Base-by-base conservation (phyloP, 2,113 vertebrate genomes). In the Crocuta crocuta region DNA sequence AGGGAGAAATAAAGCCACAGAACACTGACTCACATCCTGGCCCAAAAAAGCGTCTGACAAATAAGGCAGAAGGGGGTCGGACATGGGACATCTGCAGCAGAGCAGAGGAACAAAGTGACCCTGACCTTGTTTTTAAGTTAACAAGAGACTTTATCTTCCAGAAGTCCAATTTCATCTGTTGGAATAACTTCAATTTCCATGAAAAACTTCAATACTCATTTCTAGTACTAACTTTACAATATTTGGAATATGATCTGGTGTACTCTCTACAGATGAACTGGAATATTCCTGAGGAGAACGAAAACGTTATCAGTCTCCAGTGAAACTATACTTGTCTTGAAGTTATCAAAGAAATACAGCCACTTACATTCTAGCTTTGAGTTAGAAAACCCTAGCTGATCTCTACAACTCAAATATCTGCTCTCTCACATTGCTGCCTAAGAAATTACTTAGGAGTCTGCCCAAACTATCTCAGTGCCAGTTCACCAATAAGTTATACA, bases 111-210 rank as follows among this genome's bases (percentile, higher is more conserved):
- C 28, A 43, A 92, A 66, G 58, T 24, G 15, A 71, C 35, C 13
- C 26, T 89, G 63, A 71, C 33, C 17, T 31, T 86, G 63, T 76
- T 84, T 81, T 63, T 76, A 86, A 79, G 13, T 63, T 91, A 84
- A 55, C 31, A 68, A 76, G n/a, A 68, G 23, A 74, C 26, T 61
- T 74, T 4, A 92, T 39, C 81, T 89, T 68, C 65, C 39, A 48
- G 10, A 97, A 90, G 85, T 74, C 26, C 76, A 53, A 84, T 48
- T 90, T 50, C 70, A 17, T 61, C 88, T 76, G 28, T 1, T 82
- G 35, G 73, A 68, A 63, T 70, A 89, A 63, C 24, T 91, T 95
- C 48, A 87, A 21, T 76, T 97, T 96, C 73, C 58, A 61, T 61
- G 66, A 68, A 63, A 65, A 89, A 55, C 24, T 91, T 95, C 48